These are phyloP conservation scores for Brachionus calyciflorus DNA, from an alignment of 1,140 invertebrate species.

Conservation along the genomic window DNA sequence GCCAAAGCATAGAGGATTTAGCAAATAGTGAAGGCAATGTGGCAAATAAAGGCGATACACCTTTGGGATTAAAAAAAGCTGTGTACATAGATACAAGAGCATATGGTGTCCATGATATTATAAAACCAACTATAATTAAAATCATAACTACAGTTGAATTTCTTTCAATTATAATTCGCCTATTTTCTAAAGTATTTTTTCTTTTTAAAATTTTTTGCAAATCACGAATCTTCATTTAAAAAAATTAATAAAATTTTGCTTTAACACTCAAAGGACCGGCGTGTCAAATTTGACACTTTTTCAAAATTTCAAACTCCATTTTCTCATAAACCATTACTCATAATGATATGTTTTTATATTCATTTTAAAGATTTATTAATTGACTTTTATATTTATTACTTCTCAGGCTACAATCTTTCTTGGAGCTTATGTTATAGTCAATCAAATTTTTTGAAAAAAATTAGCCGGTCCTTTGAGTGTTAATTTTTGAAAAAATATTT, in stretches of 20 bases:
- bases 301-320: background rate
- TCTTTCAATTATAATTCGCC: slow-evolving; percentile 20
- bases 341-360: too few relatives aligned
- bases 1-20: slow-evolving; percentile 45
- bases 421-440: too few relatives aligned
- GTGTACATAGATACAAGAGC: slow-evolving; percentile 20
- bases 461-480: too few relatives aligned
- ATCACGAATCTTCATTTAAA: background rate
- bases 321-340: too few relatives aligned
- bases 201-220: slow-evolving; percentile 22
- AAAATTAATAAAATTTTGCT: background rate
- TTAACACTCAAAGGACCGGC: too few relatives aligned
- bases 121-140: slow-evolving; percentile 24
- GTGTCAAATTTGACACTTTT: too few relatives aligned
- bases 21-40: slow-evolving; percentile 38
- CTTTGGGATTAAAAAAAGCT: slow-evolving; percentile 8
- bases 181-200: background rate
- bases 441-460: too few relatives aligned
- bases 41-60: background rate
- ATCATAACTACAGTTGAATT: slow-evolving; percentile 33
- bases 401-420: too few relatives aligned
- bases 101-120: slow-evolving; percentile 46
- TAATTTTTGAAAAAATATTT: too few relatives aligned
- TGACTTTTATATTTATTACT: too few relatives aligned
- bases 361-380: too few relatives aligned